Base-by-base conservation (phyloP, 1,140 invertebrate species). In the Hycleus phaleratus region DNA sequence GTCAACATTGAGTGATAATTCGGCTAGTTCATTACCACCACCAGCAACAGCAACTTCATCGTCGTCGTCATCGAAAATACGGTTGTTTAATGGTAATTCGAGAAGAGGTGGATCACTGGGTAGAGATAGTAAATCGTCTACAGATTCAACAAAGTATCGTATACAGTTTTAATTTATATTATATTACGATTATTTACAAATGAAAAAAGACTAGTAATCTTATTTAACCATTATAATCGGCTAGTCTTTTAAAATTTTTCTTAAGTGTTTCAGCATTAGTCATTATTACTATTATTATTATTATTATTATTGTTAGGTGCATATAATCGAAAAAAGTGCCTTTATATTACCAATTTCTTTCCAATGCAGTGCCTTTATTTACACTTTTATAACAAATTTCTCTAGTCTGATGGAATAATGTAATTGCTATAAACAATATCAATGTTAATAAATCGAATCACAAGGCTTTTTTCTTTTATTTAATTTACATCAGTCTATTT, bases 111-210 rank as follows among this genome's bases (percentile, higher is more conserved):
- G 74, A 78, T 76, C 79, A 74, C 67, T 78, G 74, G 78, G 73
- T 77, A 65, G 79, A 70, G 55, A 82, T 73, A 68, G 75, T 56
- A 81, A 78, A 58, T 77, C 77, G 50, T 73, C 74, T 56, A 73
- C 75, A 38, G 75, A 80, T 60, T 69, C 69, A n/a, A 78, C 72
- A 61, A 85, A 86, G 67, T 86, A 85, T 72, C 79, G 83, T 32
- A 86, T 86, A 67, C 83, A 85, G 62, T 86, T 85, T 71, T 85
- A 75, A 42, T 18, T 18, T 18, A 18, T 18, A 18, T 18, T 18
- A 18, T 18, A 18, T 18, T 18, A 42, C 4, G 78, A 67, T 24
- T 26, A 18, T 6, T 11, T 8, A 5, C 18, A 10, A 24, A 38
- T 49, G 26, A 18, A 45, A 11, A 12, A 24, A 7, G 4, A 24